These are phyloP conservation scores for Mythimna vitellina DNA, from an alignment of 2,888 invertebrate species.

Conservation along the genomic window DNA sequence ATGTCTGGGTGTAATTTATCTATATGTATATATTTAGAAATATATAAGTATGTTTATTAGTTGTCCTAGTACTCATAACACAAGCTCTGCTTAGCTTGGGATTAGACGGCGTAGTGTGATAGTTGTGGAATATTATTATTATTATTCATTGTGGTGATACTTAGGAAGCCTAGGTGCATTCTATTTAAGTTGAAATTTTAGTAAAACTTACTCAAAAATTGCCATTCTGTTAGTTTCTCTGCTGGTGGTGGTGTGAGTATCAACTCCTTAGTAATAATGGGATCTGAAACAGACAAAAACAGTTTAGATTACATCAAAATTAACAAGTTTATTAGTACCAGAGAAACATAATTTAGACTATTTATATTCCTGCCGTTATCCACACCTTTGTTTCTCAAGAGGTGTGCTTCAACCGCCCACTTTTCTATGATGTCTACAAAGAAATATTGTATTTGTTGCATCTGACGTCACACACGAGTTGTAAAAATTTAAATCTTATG, in stretches of 20 bases:
- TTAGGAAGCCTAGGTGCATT: too few relatives aligned
- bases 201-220: slow-evolving; percentile 69
- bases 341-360: not conserved
- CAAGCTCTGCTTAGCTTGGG: too few relatives aligned
- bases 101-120: too few relatives aligned
- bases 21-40: too few relatives aligned
- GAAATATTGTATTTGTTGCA: not conserved
- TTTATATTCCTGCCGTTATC: not conserved
- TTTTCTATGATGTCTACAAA: not conserved
- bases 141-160: too few relatives aligned
- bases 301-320: not conserved
- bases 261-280: slow-evolving; percentile 65
- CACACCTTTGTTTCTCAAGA: not conserved
- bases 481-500: slow-evolving; percentile 10
- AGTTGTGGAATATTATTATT: too few relatives aligned
- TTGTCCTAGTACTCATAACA: too few relatives aligned
- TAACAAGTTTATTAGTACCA: not conserved
- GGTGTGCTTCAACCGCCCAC: not conserved
- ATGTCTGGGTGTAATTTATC: too few relatives aligned
- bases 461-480: not conserved
- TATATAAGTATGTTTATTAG: too few relatives aligned
- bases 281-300: slow-evolving; percentile 66
- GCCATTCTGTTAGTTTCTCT: slow-evolving; percentile 73
- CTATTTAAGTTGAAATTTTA: not conserved
- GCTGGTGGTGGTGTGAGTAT: slow-evolving; percentile 56